phyloP scores from a whole-genome alignment of 2,888 invertebrate species.

The Ennomos erosarius region DNA sequence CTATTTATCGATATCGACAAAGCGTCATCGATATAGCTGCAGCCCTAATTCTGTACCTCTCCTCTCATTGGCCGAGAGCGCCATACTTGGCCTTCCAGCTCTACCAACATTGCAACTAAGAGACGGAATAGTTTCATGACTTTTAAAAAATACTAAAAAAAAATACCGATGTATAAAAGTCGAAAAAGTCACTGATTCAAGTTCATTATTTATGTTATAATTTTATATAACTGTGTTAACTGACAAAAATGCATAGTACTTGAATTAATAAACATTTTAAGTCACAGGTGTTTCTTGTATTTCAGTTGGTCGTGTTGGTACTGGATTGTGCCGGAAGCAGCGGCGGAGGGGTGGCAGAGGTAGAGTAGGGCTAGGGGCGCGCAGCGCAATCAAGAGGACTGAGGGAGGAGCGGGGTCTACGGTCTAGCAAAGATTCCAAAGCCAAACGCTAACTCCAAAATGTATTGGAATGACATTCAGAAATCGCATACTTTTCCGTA shows the following conservation, averaged over 20 bases:
- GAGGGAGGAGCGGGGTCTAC: too few species aligned
- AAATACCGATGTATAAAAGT: neutral
- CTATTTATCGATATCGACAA: slow-evolving; percentile 40
- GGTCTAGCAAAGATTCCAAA: too few species aligned
- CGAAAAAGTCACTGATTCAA: neutral
- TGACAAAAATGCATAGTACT: neutral
- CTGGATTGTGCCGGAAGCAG: slow-evolving; percentile 7
- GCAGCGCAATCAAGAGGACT: too few species aligned
- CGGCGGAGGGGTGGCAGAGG: neutral
- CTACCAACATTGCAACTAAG: slow-evolving; percentile 56
- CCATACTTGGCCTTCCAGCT: slow-evolving; percentile 49
- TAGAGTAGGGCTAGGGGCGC: slow-evolving; percentile 1
- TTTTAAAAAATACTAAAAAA: neutral
- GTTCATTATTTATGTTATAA: slow-evolving; percentile 1
- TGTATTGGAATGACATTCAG: too few species aligned
- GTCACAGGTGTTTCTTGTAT: slow-evolving; percentile 55
- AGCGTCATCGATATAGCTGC: slow-evolving; percentile 47
- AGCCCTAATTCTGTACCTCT: slow-evolving; percentile 39
- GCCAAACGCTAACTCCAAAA: too few species aligned
- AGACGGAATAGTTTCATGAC: slow-evolving; percentile 42
- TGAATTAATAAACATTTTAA: slow-evolving; percentile 1
- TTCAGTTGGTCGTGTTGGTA: slow-evolving; percentile 64
- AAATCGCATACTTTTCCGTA: too few species aligned
- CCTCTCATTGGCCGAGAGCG: slow-evolving; percentile 63
- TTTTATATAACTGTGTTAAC: neutral